A percentile compares a stretch with the other conserved stretches of the same genome.
phyloP scores from a whole-genome alignment of 2,888 invertebrate genomes.

The Exephanes ischioxanthus region DNA sequence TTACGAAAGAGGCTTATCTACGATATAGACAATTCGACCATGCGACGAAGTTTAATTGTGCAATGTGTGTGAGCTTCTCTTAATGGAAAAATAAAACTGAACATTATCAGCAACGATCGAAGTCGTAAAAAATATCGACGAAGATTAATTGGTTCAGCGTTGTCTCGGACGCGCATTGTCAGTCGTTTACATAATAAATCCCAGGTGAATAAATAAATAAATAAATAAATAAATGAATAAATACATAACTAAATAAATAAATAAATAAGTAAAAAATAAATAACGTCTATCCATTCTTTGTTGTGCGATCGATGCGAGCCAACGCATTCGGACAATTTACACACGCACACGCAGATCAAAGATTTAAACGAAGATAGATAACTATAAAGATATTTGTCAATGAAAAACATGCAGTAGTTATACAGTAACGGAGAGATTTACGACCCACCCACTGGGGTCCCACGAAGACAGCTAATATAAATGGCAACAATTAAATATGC shows the following conservation, averaged over 20 bases:
- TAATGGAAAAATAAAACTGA: conserved; percentile 10
- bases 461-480: conserved; percentile 49
- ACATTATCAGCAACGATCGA: neutral
- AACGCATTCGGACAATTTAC: conserved; percentile 28
- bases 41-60: conserved; percentile 10
- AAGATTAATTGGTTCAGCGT: conserved; percentile 47
- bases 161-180: conserved; percentile 39
- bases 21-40: conserved; percentile 43
- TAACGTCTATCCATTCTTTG: conserved; percentile 1
- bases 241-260: neutral
- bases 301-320: conserved; percentile 34
- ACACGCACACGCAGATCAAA: conserved; percentile 49
- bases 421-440: conserved; percentile 53
- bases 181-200: conserved; percentile 34
- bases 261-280: neutral
- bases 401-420: conserved; percentile 56
- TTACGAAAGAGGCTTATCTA: conserved; percentile 39
- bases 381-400: conserved; percentile 41
- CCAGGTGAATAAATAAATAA: neutral
- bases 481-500: conserved; percentile 52
- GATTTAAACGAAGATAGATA: conserved; percentile 43
- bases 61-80: neutral
- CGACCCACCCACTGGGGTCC: neutral
- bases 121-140: conserved; percentile 35
- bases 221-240: neutral